Percentiles rank a stretch among this genome's conserved stretches.
These are phyloP conservation scores for Archips crataeganus DNA, from an alignment of 2,888 invertebrate species.

Conservation along the genomic window DNA sequence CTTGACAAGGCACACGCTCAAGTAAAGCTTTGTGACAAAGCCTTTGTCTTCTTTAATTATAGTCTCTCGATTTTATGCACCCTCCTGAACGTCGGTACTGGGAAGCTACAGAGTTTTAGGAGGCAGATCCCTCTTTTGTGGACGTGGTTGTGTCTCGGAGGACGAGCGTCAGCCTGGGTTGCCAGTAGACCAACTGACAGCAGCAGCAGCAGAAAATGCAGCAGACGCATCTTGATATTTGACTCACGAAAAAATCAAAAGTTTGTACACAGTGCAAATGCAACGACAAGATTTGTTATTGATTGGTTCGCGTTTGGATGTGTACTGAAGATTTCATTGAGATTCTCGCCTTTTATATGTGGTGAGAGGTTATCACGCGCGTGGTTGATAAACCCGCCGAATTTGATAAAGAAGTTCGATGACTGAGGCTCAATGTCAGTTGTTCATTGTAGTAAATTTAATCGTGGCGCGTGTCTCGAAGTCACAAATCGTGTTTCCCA, in stretches of 20 bases:
- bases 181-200: conserved; percentile 57
- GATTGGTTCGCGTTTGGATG: conserved; percentile 61
- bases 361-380: conserved; percentile 75
- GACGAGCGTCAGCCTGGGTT: conserved; percentile 56
- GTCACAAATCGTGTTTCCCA: conserved; percentile 11
- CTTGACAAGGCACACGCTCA: background rate
- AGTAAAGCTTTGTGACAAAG: background rate
- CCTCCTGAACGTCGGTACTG: conserved; percentile 51
- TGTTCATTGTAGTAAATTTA: conserved; percentile 76
- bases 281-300: conserved; percentile 48
- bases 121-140: conserved; percentile 67
- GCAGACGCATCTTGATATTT: conserved; percentile 68
- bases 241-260: conserved; percentile 2
- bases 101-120: conserved; percentile 70
- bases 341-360: conserved; percentile 69
- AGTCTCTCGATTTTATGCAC: conserved; percentile 46
- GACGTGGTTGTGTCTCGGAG: conserved; percentile 52
- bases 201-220: conserved; percentile 59
- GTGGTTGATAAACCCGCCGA: conserved; percentile 77
- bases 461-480: conserved; percentile 54
- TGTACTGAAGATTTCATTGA: conserved; percentile 66
- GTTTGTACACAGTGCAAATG: conserved; percentile 15
- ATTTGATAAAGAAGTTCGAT: conserved; percentile 76
- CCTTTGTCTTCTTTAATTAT: background rate
- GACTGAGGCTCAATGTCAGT: conserved; percentile 81